Base-by-base conservation (phyloP, 2,888 invertebrate genomes). In the Tetrapedia diversipes region DNA sequence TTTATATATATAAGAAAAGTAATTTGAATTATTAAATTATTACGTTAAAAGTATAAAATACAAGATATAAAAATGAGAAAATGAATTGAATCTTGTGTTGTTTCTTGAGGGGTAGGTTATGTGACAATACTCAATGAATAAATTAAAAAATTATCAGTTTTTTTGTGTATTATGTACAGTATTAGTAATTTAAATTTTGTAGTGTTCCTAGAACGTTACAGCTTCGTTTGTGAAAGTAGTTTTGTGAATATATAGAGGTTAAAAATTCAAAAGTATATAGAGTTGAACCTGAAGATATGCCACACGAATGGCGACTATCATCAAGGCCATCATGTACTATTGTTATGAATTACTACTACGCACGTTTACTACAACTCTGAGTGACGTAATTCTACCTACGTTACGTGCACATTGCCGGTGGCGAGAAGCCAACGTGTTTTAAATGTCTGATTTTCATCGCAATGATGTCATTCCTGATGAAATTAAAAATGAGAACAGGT, bases 391-490 rank as follows among this genome's bases (percentile, higher is more conserved):
- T 64, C 54, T 51, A 43, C 47, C 54, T 51, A 43, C 47, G 71
- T 56, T 74, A 63, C 72, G 70, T 59, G 76, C 66, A 65, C 73
- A 70, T 66, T 72, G 78, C 54, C 68, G 56, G 75, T 68, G 67
- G n/a, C 71, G 63, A 72, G 29, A 76, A 77, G 80, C 39, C 80
- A 79, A 74, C 73, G 83, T 83, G 79, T 71, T 77, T 74, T 75
- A 79, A 75, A 82, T 79, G 79, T 41, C 65, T 56, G 77, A 77
- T 77, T 80, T 82, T 80, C n/a, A 82, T 82, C 80, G 68, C 71
- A 69, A 27, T 56, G 54, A 60, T 43, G 68, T 60, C 32, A 61
- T 16, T 43, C 60, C 37, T 41, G 53, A 51, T 51, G 51, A 27
- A 41, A 68, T 39, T 27, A 53, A 60, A 19, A 53, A 37, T 16